phyloP scores from a whole-genome alignment of 2,888 invertebrate species.

The Biston betularia region DNA sequence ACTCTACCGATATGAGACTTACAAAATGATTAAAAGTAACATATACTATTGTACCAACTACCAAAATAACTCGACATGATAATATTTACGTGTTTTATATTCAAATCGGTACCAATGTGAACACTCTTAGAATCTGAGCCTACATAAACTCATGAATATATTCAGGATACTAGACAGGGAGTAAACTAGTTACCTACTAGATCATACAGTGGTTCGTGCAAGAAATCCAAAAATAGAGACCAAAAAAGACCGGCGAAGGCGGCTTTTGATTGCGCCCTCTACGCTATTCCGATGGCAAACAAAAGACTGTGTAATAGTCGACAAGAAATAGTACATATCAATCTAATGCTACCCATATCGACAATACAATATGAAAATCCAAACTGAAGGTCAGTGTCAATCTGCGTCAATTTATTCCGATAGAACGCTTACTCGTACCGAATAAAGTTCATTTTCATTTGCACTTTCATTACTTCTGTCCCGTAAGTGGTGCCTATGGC shows the following conservation, averaged over 20 bases:
- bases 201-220: conserved; percentile 35
- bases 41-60: not conserved
- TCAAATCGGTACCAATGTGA: conserved; percentile 11
- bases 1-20: too few species aligned
- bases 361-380: not conserved
- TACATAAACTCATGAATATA: conserved; percentile 15
- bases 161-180: conserved; percentile 15
- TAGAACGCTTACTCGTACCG: too few species aligned
- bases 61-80: conserved; percentile 9
- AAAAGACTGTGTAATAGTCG: conserved; percentile 4
- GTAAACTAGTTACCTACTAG: conserved; percentile 26
- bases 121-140: conserved; percentile 13
- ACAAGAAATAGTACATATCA: not conserved
- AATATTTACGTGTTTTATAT: conserved; percentile 15
- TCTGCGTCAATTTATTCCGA: too few species aligned
- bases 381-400: too few species aligned
- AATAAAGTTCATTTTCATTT: too few species aligned
- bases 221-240: conserved; percentile 37
- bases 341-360: not conserved
- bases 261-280: conserved; percentile 44
- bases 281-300: conserved; percentile 25
- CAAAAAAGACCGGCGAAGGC: conserved; percentile 36
- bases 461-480: too few species aligned
- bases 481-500: too few species aligned
- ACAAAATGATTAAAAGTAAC: not conserved